These are phyloP conservation scores for Thermophis baileyi DNA, from an alignment of 2,113 vertebrate genomes.

Conservation along the genomic window DNA sequence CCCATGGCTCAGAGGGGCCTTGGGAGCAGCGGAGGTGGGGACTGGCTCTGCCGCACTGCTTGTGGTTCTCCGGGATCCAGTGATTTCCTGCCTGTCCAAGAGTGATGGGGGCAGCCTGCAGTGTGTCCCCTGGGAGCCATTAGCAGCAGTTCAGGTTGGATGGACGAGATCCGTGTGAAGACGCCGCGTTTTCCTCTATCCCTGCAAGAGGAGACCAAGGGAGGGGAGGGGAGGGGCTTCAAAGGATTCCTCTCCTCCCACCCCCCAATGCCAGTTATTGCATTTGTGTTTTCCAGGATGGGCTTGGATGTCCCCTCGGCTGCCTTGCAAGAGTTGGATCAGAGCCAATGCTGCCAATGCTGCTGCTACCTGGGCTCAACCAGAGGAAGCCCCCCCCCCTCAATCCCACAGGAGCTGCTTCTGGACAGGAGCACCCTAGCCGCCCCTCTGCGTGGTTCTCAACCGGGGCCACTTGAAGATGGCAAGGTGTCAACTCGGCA, in stretches of 20 bases:
- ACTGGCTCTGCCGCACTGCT: background rate
- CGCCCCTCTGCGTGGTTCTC: background rate
- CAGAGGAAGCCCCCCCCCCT: background rate
- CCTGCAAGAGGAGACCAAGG: constrained; percentile 45
- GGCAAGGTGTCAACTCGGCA: background rate
- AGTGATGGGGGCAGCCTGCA: background rate
- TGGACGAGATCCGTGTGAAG: constrained; percentile 18
- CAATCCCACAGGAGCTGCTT: background rate
- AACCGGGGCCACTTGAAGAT: background rate
- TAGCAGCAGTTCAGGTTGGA: constrained; percentile 56
- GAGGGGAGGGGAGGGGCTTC: background rate
- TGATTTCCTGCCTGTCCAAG: background rate
- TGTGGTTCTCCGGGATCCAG: background rate
- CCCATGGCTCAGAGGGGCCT: background rate
- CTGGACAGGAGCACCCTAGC: background rate
- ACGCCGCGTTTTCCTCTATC: constrained; percentile 37
- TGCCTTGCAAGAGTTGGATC: background rate
- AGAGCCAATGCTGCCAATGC: background rate
- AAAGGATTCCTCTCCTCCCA: background rate
- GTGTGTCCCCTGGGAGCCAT: background rate
- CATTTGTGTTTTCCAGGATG: background rate
- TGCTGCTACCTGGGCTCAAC: background rate
- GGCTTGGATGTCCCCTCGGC: background rate
- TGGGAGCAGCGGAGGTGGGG: background rate
- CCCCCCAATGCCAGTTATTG: background rate